Evolutionary conservation across 2,888 invertebrate genomes (phyloP).

Genomic region (Dysmachus trigonus): DNA sequence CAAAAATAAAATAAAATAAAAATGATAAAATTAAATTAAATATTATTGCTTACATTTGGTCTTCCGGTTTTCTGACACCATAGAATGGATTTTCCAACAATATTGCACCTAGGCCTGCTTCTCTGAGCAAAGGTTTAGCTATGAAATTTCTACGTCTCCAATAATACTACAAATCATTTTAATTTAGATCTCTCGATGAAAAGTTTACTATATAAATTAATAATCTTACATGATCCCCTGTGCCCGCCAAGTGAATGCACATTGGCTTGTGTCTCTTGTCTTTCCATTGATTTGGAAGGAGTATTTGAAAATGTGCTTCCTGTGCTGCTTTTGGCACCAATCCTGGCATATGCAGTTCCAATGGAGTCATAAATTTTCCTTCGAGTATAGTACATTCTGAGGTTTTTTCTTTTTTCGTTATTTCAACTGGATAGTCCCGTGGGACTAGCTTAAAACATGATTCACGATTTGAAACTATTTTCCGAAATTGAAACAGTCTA

Average conservation of each 20-base stretch:
- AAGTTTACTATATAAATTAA: not conserved
- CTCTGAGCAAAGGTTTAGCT: slow-evolving; percentile 89
- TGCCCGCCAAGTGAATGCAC: slow-evolving; percentile 95
- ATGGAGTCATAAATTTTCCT: slow-evolving; percentile 88
- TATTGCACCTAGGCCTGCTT: slow-evolving; percentile 90
- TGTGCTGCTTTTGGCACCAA: slow-evolving; percentile 85
- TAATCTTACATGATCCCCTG: slow-evolving; percentile 91
- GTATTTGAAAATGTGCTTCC: slow-evolving; percentile 84
- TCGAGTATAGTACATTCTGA: slow-evolving; percentile 80
- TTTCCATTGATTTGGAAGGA: slow-evolving; percentile 84
- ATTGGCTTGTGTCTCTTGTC: slow-evolving; percentile 77
- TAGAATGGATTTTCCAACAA: slow-evolving; percentile 97
- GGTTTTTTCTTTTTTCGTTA: slow-evolving; percentile 82
- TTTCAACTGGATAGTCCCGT: slow-evolving; percentile 83
- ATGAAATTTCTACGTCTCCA: slow-evolving; percentile 90
- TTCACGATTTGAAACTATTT: slow-evolving; percentile 84
- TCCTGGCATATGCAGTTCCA: slow-evolving; percentile 83
- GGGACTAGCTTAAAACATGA: slow-evolving; percentile 84
- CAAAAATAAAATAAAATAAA: slow-evolving; percentile 5
- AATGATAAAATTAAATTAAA: slow-evolving; percentile 38
- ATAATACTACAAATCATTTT: slow-evolving; percentile 73
- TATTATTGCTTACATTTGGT: slow-evolving; percentile 75
- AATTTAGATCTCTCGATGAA: not conserved
- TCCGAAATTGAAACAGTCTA: slow-evolving; percentile 91
- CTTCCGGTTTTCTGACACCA: slow-evolving; percentile 85